Evolutionary conservation across 2,113 vertebrate genomes (phyloP).

Genomic region (Chaetops frenatus): DNA sequence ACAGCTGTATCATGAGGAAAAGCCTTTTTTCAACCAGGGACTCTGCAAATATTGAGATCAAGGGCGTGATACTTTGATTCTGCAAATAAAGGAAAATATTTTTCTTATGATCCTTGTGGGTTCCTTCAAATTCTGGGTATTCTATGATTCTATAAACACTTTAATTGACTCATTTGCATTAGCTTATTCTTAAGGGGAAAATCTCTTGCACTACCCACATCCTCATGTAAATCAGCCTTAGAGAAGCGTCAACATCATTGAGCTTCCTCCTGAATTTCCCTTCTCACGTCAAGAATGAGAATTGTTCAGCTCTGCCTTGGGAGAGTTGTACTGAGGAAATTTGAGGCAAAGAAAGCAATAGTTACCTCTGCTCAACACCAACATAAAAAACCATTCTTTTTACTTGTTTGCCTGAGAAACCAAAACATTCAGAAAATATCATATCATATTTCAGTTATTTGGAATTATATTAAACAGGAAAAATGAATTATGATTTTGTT

Average conservation of each 20-base stretch:
- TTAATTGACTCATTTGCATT: background rate
- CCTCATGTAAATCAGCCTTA: background rate
- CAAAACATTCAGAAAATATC: background rate
- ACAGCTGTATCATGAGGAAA: fast-evolving
- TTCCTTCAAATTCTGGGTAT: background rate
- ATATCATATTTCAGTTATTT: background rate
- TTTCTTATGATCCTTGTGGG: background rate
- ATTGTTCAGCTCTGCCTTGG: background rate
- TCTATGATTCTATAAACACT: background rate
- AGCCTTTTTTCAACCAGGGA: background rate
- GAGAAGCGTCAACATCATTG: background rate
- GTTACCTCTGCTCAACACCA: background rate
- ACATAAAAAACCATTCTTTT: background rate
- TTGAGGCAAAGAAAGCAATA: background rate
- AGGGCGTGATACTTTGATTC: background rate
- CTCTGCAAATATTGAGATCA: background rate
- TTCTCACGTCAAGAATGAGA: background rate
- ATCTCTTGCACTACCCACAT: fast-evolving
- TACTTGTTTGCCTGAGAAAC: background rate
- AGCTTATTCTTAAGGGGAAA: background rate
- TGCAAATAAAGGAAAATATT: background rate
- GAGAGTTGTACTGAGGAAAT: background rate
- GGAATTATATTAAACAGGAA: background rate
- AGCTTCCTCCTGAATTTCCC: background rate
- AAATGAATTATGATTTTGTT: background rate